Conservation (phyloP, 2,888 invertebrate genomes). For the Phytoseiulus persimilis region DNA sequence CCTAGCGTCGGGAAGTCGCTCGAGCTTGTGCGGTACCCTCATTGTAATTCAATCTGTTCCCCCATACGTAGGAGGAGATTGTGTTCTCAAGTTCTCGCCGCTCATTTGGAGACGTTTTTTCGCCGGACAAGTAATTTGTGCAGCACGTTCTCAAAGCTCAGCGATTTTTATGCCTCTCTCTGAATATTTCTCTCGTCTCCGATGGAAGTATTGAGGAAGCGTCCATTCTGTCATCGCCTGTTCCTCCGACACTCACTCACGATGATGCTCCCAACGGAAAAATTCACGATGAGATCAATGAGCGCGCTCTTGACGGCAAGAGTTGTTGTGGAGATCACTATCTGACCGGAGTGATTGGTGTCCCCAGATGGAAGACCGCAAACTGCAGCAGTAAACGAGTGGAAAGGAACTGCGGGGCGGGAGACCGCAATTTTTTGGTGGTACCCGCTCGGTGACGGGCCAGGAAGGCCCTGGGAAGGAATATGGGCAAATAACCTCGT, state of each 20-base stretch:
- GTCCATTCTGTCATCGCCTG: neutral
- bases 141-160: neutral
- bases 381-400: no score
- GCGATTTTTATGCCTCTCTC: neutral
- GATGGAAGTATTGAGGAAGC: neutral
- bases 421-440: no score
- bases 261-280: neutral
- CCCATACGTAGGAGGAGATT: neutral
- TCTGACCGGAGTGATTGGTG: no score
- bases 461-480: no score
- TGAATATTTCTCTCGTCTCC: neutral
- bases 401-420: no score
- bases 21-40: neutral
- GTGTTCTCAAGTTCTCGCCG: neutral
- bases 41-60: neutral
- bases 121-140: neutral
- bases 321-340: neutral
- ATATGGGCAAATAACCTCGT: no score
- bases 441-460: no score
- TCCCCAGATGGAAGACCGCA: no score
- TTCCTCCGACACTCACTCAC: neutral
- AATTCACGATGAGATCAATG: neutral
- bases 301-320: neutral
- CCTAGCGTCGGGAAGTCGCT: no score
- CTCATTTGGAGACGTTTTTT: neutral